Conservation (phyloP, 2,797 vertebrate genomes). For the Characodon lateralis region DNA sequence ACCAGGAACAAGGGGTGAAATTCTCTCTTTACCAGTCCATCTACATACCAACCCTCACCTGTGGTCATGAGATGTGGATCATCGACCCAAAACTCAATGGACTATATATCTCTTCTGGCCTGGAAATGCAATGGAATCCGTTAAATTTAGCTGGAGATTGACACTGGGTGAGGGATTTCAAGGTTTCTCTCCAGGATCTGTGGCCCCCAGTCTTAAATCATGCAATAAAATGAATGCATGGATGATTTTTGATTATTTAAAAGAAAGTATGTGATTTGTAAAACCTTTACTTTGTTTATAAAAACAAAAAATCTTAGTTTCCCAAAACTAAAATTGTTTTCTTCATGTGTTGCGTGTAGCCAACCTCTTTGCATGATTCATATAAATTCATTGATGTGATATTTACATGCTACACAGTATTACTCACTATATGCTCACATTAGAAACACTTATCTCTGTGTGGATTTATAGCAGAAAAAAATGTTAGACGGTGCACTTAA, state of each 20-base stretch:
- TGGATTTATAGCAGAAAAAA: not conserved
- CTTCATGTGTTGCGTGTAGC: not conserved
- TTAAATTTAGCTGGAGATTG: not conserved
- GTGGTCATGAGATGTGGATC: no score
- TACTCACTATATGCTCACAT: conserved; percentile 12
- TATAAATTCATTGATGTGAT: conserved; percentile 9
- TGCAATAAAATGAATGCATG: not conserved
- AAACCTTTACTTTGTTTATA: not conserved
- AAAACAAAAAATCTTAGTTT: not conserved
- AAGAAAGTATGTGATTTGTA: not conserved
- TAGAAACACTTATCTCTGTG: not conserved
- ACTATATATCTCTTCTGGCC: no score
- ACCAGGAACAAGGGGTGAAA: not conserved
- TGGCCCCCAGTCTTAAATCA: not conserved
- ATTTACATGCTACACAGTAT: conserved; percentile 45
- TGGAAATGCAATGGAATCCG: not conserved
- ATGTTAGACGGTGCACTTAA: conserved; percentile 4
- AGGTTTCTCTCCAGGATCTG: not conserved
- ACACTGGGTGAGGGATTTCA: not conserved
- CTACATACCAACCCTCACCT: not conserved
- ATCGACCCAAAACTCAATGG: no score
- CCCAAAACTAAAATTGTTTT: not conserved
- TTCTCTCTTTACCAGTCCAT: not conserved
- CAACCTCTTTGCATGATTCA: not conserved
- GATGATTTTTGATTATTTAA: no score